Conservation (phyloP, 2,113 vertebrate genomes). For the Rhizomys pruinosus region DNA sequence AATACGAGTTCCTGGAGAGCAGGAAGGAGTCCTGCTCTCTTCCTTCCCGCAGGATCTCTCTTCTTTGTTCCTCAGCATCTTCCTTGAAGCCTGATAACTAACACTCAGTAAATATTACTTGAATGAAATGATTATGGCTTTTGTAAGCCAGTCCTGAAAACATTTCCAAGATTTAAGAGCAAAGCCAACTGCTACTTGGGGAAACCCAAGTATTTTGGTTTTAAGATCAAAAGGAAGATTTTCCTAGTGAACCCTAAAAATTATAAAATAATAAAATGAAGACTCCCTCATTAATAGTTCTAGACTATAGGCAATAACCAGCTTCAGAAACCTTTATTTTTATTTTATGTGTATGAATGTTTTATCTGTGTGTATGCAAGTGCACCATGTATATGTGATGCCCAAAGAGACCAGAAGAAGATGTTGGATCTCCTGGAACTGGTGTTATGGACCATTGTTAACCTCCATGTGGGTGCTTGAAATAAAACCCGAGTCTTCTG, state of each 20-base stretch:
- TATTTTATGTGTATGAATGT: too few relatives aligned
- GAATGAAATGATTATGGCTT: neutral
- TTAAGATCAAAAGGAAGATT: neutral
- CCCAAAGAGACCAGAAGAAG: too few relatives aligned
- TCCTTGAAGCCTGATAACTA: neutral
- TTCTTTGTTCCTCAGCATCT: neutral
- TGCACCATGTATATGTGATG: too few relatives aligned
- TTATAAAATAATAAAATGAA: neutral
- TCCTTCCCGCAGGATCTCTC: neutral
- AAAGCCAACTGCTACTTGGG: neutral
- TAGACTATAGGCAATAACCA: neutral
- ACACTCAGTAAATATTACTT: neutral
- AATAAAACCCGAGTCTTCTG: too few relatives aligned
- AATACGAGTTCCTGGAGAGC: neutral
- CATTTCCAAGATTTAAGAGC: neutral
- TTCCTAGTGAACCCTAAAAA: neutral
- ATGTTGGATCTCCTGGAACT: too few relatives aligned
- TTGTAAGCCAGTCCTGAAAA: neutral
- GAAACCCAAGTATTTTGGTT: neutral
- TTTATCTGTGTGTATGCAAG: too few relatives aligned
- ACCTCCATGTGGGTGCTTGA: too few relatives aligned
- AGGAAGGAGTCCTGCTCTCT: neutral
- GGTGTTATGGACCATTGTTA: too few relatives aligned
- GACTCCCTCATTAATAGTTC: neutral
- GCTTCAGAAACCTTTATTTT: neutral